These are phyloP conservation scores for Electrophaes corylata DNA, from an alignment of 2,888 invertebrate species.

Conservation along the genomic window DNA sequence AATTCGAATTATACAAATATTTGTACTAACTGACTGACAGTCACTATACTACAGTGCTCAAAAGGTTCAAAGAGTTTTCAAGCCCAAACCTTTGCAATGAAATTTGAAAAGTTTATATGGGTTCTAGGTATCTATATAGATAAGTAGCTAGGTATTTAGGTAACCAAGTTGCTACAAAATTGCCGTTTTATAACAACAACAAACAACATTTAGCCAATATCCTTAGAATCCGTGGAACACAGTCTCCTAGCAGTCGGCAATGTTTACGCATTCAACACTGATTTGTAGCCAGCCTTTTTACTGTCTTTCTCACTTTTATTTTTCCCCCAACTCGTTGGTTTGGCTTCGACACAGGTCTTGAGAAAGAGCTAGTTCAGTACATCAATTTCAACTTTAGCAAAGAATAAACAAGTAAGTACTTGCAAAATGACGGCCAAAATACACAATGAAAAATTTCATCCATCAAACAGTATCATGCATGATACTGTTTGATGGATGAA, in stretches of 20 bases:
- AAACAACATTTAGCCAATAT: conserved; percentile 26
- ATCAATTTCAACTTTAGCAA: neutral
- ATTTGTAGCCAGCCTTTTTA: conserved; percentile 61
- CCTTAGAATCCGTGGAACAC: conserved; percentile 39
- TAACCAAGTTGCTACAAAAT: conserved; percentile 7
- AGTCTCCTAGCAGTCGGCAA: conserved; percentile 44
- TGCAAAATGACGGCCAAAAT: no score
- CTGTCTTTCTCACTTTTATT: conserved; percentile 47
- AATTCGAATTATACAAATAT: no score
- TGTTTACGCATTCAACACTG: conserved; percentile 61
- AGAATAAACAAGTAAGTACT: no score
- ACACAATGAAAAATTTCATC: no score
- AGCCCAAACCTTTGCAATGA: neutral
- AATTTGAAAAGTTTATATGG: neutral
- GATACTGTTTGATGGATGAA: no score
- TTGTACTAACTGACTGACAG: no score
- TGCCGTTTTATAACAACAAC: conserved; percentile 4
- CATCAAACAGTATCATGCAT: no score
- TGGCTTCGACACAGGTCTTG: conserved; percentile 3
- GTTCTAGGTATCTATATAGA: neutral
- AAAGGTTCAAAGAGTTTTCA: no score
- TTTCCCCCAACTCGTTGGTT: conserved; percentile 39
- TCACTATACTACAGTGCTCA: no score
- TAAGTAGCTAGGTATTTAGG: no score
- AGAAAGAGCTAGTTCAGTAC: conserved; percentile 6